Evolutionary conservation across 2,113 vertebrate genomes (phyloP).

Genomic region (Formicarius rufipectus): DNA sequence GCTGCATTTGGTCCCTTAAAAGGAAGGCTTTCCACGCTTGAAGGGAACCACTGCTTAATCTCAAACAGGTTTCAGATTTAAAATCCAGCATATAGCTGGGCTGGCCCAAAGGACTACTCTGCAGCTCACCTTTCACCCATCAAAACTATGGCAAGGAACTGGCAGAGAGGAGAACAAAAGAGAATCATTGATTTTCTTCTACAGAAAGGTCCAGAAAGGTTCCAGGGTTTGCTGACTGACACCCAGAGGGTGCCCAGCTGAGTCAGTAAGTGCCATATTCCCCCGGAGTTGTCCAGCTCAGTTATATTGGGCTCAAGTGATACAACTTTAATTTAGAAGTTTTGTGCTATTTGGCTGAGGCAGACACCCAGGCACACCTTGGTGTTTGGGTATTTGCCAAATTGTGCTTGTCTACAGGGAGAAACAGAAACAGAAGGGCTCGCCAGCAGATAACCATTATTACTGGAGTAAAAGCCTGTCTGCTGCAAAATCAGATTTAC

Average conservation of each 20-base stretch:
- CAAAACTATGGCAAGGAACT: not conserved
- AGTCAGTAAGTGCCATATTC: not conserved
- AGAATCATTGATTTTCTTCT: not conserved
- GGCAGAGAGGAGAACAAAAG: not conserved
- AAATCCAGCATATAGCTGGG: not conserved
- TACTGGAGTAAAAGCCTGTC: not conserved
- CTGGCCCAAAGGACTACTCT: not conserved
- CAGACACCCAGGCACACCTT: too few relatives aligned
- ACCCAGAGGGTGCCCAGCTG: not conserved
- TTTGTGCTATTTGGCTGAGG: not conserved
- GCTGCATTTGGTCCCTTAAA: not conserved
- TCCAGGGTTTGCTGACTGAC: not conserved
- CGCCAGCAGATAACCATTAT: not conserved
- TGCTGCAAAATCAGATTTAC: constrained; percentile 19
- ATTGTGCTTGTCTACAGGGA: not conserved
- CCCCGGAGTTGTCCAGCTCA: not conserved
- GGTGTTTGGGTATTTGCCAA: not conserved
- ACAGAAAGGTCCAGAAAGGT: not conserved
- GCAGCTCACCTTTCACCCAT: not conserved
- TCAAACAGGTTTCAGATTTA: not conserved
- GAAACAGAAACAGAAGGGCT: not conserved
- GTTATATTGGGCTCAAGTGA: not conserved
- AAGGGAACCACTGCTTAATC: not conserved
- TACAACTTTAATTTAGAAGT: not conserved
- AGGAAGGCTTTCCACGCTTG: not conserved